phyloP scores from a whole-genome alignment of 2,797 vertebrate species.

The Benthosema pterotum region DNA sequence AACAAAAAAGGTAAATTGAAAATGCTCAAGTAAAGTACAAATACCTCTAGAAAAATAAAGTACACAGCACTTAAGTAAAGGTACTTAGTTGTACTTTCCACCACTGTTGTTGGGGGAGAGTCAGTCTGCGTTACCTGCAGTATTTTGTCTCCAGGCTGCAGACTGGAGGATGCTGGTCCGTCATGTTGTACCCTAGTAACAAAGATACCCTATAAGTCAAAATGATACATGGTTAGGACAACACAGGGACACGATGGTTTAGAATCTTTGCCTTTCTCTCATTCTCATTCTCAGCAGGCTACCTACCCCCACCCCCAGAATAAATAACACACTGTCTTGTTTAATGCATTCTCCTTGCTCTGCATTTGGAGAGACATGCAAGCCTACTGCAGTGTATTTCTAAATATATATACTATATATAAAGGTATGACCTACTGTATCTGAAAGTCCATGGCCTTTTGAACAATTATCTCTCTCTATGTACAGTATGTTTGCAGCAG shows the following conservation, averaged over 20 bases:
- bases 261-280: constrained; percentile 86
- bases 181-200: constrained; percentile 99
- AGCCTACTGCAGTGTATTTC: not conserved
- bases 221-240: constrained; percentile 99
- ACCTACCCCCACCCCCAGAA: constrained; percentile 11
- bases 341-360: constrained; percentile 9
- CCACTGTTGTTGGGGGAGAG: constrained; percentile 33
- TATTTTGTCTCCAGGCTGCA: constrained; percentile 98
- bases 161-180: constrained; percentile 90
- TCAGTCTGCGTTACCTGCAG: constrained; percentile 88
- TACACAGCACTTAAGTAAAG: too few relatives aligned
- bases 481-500: not conserved
- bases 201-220: constrained; percentile 99
- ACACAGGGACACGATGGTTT: constrained; percentile 87
- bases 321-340: constrained; percentile 32
- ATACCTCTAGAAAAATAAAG: too few relatives aligned
- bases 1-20: too few relatives aligned
- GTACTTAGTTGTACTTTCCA: too few relatives aligned
- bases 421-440: constrained; percentile 1
- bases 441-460: not conserved
- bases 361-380: constrained; percentile 63
- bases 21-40: too few relatives aligned
- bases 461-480: not conserved
- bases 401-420: constrained; percentile 6
- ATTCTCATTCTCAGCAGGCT: constrained; percentile 53